Conservation (phyloP, 2,797 vertebrate species). For the Bradypodion pumilum region DNA sequence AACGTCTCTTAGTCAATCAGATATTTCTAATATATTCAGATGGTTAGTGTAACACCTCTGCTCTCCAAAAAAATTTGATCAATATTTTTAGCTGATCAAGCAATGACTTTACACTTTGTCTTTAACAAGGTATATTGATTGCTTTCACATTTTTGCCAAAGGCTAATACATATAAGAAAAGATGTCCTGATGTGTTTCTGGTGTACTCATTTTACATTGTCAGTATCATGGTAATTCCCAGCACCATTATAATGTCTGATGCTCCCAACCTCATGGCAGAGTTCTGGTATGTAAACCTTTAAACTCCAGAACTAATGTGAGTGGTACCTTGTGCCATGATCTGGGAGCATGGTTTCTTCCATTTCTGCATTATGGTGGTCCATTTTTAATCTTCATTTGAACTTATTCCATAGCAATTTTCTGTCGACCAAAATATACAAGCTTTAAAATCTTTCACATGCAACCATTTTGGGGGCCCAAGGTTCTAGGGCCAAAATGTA, state of each 20-base stretch:
- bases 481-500: neutral
- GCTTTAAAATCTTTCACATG: slow-evolving; percentile 28
- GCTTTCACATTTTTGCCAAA: neutral
- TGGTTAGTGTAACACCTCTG: neutral
- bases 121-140: neutral
- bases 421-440: neutral
- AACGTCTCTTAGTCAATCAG: neutral
- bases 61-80: neutral
- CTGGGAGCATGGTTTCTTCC: too few species aligned
- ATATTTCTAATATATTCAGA: neutral
- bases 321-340: neutral
- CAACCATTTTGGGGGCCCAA: neutral
- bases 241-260: neutral
- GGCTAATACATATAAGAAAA: neutral
- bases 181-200: neutral
- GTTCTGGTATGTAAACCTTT: neutral
- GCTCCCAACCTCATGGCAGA: neutral
- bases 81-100: neutral
- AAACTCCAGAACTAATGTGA: neutral
- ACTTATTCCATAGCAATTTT: neutral
- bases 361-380: too few species aligned
- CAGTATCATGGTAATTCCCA: neutral
- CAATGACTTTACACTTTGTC: neutral
- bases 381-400: neutral
- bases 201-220: neutral